Evolutionary conservation across 1,140 invertebrate genomes (phyloP).

Genomic region (Arctopsyche grandis): DNA sequence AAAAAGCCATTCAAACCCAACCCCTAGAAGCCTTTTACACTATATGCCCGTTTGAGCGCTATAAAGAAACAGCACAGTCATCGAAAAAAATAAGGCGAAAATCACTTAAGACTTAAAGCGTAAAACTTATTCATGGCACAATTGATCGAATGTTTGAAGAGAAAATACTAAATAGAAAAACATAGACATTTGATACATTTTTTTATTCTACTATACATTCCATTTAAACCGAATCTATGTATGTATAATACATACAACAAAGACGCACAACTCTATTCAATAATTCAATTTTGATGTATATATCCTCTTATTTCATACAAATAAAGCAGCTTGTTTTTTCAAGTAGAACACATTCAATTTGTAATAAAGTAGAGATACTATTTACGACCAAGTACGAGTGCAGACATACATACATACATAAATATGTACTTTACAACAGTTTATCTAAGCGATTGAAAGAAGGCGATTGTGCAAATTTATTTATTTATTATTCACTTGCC

Average conservation of each 20-base stretch:
- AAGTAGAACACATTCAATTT: too few species aligned
- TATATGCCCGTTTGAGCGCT: background rate
- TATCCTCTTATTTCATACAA: too few species aligned
- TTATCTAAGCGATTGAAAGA: too few species aligned
- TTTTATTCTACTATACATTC: background rate
- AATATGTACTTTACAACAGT: too few species aligned
- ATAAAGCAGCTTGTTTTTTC: too few species aligned
- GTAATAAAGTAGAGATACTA: too few species aligned
- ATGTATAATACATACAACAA: background rate
- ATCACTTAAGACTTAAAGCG: conserved; percentile 28
- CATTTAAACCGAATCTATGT: background rate
- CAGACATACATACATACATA: too few species aligned
- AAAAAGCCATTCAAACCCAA: background rate
- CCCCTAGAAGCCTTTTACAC: background rate
- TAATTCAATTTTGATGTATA: background rate
- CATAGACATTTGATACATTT: background rate
- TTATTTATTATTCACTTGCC: too few species aligned
- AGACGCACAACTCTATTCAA: conserved; percentile 4
- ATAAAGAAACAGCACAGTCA: conserved; percentile 19
- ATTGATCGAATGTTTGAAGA: conserved; percentile 20
- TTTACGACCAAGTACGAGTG: too few species aligned
- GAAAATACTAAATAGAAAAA: conserved; percentile 5
- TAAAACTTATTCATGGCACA: conserved; percentile 9
- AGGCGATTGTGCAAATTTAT: too few species aligned
- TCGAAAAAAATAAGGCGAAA: conserved; percentile 15